These are phyloP conservation scores for Apodemia hepburni DNA, from an alignment of 2,888 invertebrate species.

Conservation along the genomic window DNA sequence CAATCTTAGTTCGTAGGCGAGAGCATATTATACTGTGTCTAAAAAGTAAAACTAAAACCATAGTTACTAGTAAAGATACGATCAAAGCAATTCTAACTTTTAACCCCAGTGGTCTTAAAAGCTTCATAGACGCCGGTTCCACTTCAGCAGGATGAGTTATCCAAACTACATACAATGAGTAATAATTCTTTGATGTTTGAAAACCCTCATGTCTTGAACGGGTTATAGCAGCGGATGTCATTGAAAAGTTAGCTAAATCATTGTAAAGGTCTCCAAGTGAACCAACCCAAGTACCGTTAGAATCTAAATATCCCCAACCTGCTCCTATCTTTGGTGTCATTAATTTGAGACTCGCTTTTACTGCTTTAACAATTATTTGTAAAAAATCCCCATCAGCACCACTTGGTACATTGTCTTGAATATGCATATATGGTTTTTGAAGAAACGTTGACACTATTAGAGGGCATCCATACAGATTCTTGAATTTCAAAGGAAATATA, in stretches of 20 bases:
- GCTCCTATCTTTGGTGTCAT: conserved; percentile 48
- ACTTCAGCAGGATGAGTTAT: conserved; percentile 47
- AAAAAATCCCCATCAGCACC: conserved; percentile 61
- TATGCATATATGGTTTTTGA: conserved; percentile 54
- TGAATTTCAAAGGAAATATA: conserved; percentile 48
- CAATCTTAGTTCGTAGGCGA: background rate
- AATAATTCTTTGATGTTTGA: conserved; percentile 52
- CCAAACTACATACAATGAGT: conserved; percentile 45
- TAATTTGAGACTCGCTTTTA: conserved; percentile 51
- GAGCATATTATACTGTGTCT: conserved; percentile 40
- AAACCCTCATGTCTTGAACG: conserved; percentile 47
- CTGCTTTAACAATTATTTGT: conserved; percentile 41
- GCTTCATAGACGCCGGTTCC: conserved; percentile 51
- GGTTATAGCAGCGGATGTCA: conserved; percentile 58
- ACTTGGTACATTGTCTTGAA: conserved; percentile 37
- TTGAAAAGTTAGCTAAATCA: conserved; percentile 59
- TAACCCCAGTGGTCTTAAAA: conserved; percentile 50
- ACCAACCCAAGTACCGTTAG: conserved; percentile 56
- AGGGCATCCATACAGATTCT: conserved; percentile 49
- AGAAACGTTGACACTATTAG: conserved; percentile 54
- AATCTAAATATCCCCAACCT: conserved; percentile 54
- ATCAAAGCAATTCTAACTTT: conserved; percentile 43
- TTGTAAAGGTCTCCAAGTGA: conserved; percentile 56
- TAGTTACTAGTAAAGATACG: conserved; percentile 44
- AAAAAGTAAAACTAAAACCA: conserved; percentile 41